A percentile compares a stretch with the other conserved stretches of the same genome.
Evolutionary conservation across 2,888 invertebrate genomes (phyloP).

Genomic region (Parascotia fuliginaria): DNA sequence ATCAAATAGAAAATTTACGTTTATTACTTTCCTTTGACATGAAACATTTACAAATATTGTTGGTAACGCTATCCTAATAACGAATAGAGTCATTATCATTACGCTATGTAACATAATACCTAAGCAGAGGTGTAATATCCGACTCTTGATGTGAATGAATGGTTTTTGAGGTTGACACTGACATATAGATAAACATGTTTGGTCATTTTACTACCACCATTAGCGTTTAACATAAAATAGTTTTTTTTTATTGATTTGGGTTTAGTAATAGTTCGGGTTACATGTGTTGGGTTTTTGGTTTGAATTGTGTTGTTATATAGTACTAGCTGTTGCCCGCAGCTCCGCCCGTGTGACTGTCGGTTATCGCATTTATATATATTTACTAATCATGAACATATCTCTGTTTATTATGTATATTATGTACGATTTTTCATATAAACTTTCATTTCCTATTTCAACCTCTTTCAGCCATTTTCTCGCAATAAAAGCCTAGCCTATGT

Average conservation of each 20-base stretch:
- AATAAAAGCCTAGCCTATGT: too few species aligned
- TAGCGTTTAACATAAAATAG: conserved; percentile 30
- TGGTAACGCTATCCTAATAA: conserved; percentile 33
- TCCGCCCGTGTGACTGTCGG: neutral
- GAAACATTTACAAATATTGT: conserved; percentile 46
- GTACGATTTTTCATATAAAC: too few species aligned
- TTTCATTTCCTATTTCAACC: too few species aligned
- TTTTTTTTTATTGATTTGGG: conserved; percentile 5
- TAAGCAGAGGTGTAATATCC: conserved; percentile 24
- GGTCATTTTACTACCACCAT: conserved; percentile 41
- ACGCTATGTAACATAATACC: conserved; percentile 23
- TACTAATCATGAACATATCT: too few species aligned
- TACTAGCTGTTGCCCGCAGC: too few species aligned
- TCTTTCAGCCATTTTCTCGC: too few species aligned
- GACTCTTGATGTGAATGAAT: conserved; percentile 41
- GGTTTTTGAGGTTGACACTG: conserved; percentile 35
- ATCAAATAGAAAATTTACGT: neutral
- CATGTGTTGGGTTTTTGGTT: neutral
- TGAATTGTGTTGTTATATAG: neutral
- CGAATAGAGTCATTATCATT: conserved; percentile 52
- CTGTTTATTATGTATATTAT: too few species aligned
- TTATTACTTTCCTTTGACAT: too few species aligned
- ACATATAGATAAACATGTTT: conserved; percentile 49
- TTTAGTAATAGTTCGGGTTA: conserved; percentile 3
- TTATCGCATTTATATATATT: too few species aligned